Percentiles rank a stretch among this genome's conserved stretches.
Conservation (phyloP, 2,113 vertebrate genomes). For the Seriola rivoliana region DNA sequence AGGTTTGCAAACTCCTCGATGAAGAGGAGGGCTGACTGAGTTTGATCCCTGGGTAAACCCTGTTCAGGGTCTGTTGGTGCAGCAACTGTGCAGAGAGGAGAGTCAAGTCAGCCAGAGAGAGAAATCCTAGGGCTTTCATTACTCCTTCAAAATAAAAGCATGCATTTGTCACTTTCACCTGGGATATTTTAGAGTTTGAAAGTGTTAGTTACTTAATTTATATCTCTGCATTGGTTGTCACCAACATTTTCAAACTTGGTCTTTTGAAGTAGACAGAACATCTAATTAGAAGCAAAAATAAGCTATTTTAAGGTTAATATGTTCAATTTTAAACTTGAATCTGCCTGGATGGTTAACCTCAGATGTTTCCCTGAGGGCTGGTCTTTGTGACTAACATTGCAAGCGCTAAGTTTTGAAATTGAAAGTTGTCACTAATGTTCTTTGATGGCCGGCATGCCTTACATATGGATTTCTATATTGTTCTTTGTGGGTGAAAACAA, state of each 20-base stretch:
- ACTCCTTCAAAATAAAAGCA: slow-evolving; percentile 60
- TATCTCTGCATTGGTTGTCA: too few relatives aligned
- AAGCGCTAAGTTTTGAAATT: neutral
- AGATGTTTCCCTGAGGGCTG: too few relatives aligned
- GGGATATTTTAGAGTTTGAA: neutral
- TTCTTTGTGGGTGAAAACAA: neutral
- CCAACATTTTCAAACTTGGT: too few relatives aligned
- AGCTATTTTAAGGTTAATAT: too few relatives aligned
- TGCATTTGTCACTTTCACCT: neutral
- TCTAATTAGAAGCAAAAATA: neutral
- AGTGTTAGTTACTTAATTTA: neutral
- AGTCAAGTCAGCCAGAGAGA: neutral
- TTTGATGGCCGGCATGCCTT: too few relatives aligned
- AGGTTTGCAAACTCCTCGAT: neutral
- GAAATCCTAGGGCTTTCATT: rapidly evolving
- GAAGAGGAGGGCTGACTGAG: neutral
- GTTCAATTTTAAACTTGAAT: too few relatives aligned
- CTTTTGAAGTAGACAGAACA: too few relatives aligned
- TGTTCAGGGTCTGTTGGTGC: neutral
- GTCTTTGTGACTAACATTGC: neutral
- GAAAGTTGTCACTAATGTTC: too few relatives aligned
- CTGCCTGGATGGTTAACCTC: too few relatives aligned
- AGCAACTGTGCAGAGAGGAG: slow-evolving; percentile 5
- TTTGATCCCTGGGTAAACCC: slow-evolving; percentile 41
- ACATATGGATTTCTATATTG: neutral